Conservation (phyloP, 2,797 vertebrate species). For the Botia almorhae region DNA sequence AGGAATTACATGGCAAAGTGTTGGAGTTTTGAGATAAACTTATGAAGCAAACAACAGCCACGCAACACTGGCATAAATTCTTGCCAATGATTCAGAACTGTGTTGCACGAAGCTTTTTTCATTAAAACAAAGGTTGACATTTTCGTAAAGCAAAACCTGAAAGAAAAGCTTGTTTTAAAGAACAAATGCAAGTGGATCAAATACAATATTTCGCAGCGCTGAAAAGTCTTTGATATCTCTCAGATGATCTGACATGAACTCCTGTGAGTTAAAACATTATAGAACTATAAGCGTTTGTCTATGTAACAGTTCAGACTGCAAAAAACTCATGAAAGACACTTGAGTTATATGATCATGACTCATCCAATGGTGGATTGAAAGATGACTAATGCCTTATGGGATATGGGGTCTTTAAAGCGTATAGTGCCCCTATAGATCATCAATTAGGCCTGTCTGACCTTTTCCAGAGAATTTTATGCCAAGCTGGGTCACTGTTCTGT, state of each 20-base stretch:
- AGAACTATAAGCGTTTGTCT: neutral
- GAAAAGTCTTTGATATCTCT: neutral
- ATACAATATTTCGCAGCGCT: neutral
- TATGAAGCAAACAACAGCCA: neutral
- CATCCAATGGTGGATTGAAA: neutral
- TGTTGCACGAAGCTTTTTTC: neutral
- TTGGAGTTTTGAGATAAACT: neutral
- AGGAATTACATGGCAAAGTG: slow-evolving; percentile 23
- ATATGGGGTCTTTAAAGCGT: neutral
- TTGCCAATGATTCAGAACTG: neutral
- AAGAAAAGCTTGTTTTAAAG: neutral
- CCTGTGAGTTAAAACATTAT: neutral
- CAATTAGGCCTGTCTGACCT: slow-evolving; percentile 49
- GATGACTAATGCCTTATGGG: slow-evolving; percentile 32
- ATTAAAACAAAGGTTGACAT: neutral
- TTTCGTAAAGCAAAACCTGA: neutral
- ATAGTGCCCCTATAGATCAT: slow-evolving; percentile 4
- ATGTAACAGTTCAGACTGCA: neutral
- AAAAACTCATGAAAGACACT: neutral
- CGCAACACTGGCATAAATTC: neutral
- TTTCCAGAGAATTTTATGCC: slow-evolving; percentile 20
- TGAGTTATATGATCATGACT: neutral
- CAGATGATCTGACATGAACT: neutral
- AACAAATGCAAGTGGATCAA: neutral
- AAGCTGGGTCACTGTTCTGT: slow-evolving; percentile 16